A percentile compares a stretch with the other conserved stretches of the same genome.
phyloP scores from a whole-genome alignment of 2,888 invertebrate species.

The Acanthacorydalis orientalis region DNA sequence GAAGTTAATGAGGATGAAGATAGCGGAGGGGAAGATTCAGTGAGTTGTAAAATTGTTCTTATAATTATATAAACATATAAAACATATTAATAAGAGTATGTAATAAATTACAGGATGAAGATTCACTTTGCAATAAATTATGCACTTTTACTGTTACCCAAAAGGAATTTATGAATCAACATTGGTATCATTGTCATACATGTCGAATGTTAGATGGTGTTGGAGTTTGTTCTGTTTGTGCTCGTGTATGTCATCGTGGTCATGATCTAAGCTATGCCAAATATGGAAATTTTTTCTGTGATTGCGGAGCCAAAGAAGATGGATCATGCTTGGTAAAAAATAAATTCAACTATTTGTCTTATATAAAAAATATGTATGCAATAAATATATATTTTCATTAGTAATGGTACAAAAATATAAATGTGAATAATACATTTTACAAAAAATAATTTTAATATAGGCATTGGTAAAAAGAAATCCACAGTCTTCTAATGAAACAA shows the following conservation, averaged over 20 bases:
- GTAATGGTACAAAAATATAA: neutral
- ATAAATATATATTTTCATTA: neutral
- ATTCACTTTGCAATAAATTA: slow-evolving; percentile 74
- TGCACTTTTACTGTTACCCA: slow-evolving; percentile 95
- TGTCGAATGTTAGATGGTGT: slow-evolving; percentile 98
- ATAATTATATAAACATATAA: neutral
- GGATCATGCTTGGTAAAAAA: slow-evolving; percentile 40
- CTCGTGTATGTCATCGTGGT: slow-evolving; percentile 88
- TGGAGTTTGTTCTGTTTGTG: slow-evolving; percentile 95
- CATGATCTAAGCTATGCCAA: slow-evolving; percentile 97
- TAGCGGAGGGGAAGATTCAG: slow-evolving; percentile 80
- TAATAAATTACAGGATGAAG: slow-evolving; percentile 49
- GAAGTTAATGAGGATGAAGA: slow-evolving; percentile 85
- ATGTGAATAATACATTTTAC: neutral
- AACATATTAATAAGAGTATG: too few relatives aligned
- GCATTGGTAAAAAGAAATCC: slow-evolving; percentile 44
- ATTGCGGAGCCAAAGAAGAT: slow-evolving; percentile 94
- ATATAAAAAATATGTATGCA: too few relatives aligned
- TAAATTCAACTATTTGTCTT: neutral
- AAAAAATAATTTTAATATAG: slow-evolving; percentile 13
- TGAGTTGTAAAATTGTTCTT: too few relatives aligned
- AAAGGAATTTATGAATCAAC: slow-evolving; percentile 95
- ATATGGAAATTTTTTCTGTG: slow-evolving; percentile 98
- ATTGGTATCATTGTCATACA: slow-evolving; percentile 98
- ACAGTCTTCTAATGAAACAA: slow-evolving; percentile 23